These are phyloP conservation scores for Gallinago jamesoni DNA, from an alignment of 2,113 vertebrate species.

Conservation along the genomic window DNA sequence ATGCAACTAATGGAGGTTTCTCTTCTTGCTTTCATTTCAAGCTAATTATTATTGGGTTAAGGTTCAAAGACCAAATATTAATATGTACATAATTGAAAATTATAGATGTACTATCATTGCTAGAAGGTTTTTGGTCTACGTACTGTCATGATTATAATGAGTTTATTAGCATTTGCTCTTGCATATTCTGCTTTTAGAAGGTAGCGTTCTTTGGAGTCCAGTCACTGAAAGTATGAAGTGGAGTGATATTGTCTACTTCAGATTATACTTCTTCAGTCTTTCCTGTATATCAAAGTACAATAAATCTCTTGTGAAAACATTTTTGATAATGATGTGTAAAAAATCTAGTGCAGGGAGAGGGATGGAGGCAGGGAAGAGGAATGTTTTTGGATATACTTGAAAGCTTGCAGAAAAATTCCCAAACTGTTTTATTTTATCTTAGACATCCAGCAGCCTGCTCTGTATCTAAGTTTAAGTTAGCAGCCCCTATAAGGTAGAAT, in stretches of 20 bases:
- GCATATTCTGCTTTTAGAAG: not conserved
- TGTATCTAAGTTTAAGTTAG: not conserved
- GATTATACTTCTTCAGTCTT: not conserved
- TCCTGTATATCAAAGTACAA: not conserved
- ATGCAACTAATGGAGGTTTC: not conserved
- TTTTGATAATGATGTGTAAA: not conserved
- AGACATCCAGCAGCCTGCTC: not conserved
- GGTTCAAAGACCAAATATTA: not conserved
- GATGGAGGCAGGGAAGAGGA: not conserved
- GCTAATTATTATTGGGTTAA: not conserved
- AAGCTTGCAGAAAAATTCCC: not conserved
- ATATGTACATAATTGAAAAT: not conserved
- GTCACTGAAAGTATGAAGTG: not conserved
- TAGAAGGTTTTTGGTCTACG: not conserved
- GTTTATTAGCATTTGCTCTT: not conserved
- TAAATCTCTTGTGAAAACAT: not conserved
- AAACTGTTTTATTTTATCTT: not conserved
- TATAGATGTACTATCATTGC: accelerated
- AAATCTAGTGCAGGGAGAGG: not conserved
- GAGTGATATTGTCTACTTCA: not conserved
- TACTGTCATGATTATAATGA: not conserved
- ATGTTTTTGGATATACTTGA: not conserved
- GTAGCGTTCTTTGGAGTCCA: not conserved
- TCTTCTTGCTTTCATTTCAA: not conserved
- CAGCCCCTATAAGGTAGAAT: not conserved